Evolutionary conservation across 2,797 vertebrate species (phyloP), one percentile per base, ranked within the genome.

Genomic region (Psittacula derbiana): DNA sequence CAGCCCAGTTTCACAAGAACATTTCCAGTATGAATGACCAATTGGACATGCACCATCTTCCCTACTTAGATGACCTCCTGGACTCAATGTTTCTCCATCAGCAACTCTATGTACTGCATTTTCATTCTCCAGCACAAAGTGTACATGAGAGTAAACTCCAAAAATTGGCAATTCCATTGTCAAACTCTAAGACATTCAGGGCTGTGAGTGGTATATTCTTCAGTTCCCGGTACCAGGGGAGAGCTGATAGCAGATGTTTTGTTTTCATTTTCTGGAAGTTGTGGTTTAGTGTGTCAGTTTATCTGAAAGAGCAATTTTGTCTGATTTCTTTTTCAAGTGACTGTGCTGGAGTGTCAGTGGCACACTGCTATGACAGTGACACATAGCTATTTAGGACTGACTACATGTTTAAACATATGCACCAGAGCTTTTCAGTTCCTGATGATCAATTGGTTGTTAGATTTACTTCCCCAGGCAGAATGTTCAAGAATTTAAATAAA

Each of bases 321-420:
- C 78, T 82, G 52, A 86, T 96, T 91, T 75, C 58, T 76, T 80
- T 86, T 92, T 82, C 55, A 75, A 88, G 50, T 61, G 71, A 75
- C 33, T 28, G 47, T 67, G 38, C 44, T 90, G 49, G 25, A 74
- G 44, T 91, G 74, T 90, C 81, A 86, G 78, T 80, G 72, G 49
- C 80, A 70, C 2, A 2, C 65, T 57, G 19, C 86, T 93, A 2
- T 65, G 86, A 67, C 76, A 87, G 60, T 85, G 90, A 88, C 71
- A 69, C n/a, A 28, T 36, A n/a, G 25, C 53, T 87, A 3, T 79
- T 86, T 80, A 65, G 58, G 80, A 60, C 41, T 31, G 46, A 72
- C 47, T 95, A 55, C 74, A 74, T 81, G 81, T 90, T 96, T 90
- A 93, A 97, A 88, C 50, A 64, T 83, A 89, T 23, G 40, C 67